Base-by-base conservation (phyloP, 1,140 invertebrate genomes). In the Idris sp. region DNA sequence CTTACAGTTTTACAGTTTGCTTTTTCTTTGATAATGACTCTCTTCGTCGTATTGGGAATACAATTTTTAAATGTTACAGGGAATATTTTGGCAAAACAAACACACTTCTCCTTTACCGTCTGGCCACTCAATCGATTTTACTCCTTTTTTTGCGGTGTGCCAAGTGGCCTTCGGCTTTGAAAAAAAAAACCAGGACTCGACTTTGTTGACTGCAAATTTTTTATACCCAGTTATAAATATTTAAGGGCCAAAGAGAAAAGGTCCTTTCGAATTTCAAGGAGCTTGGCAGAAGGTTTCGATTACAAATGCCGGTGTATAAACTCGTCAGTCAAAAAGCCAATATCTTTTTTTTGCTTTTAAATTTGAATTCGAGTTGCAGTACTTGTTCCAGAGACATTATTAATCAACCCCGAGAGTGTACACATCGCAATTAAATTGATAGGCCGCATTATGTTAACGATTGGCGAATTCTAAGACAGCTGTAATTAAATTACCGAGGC, bases 401-500 rank as follows among this genome's bases (percentile, higher is more conserved):
- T n/a, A n/a, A n/a, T n/a, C n/a, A n/a, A n/a, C n/a, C n/a, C n/a
- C n/a, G n/a, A n/a, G n/a, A n/a, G n/a, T n/a, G n/a, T n/a, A n/a
- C n/a, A n/a, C n/a, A n/a, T n/a, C 31, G 40, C 44, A 44, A 62
- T 51, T 58, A 64, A 68, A 64, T 62, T 74, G 35, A 30, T 19
- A 48, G 71, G 38, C 38, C n/a, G 54, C 46, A 19, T 69, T 67
- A 68, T 61, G 65, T 61, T 71, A 71, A 76, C 38, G 64, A 64
- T 43, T 49, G 14, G 43, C 58, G 59, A 69, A 74, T 65, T 75
- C 64, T 59, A 69, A 75, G 64, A 75, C 64, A 53, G 59, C 22
- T 14, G 54, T 75, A 69, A 75, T 75, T 69, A 65, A 75, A 75
- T 75, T 65, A 54, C 51, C 26, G 49, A 49, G 48, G 54, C 31